phyloP scores from a whole-genome alignment of 2,797 vertebrate species.

The Eospalax fontanierii region DNA sequence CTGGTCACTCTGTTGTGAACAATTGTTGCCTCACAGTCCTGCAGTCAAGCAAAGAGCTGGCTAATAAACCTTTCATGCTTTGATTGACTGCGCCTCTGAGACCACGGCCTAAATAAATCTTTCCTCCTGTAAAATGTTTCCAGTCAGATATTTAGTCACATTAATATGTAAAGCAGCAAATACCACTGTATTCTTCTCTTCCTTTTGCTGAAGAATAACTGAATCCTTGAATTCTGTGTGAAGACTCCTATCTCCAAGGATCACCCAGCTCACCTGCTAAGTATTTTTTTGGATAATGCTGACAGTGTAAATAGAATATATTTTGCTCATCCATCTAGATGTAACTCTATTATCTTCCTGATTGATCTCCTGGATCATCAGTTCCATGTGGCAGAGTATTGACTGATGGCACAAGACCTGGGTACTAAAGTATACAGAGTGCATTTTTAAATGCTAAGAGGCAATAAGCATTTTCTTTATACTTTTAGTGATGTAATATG shows the following conservation, averaged over 20 bases:
- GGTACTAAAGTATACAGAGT: neutral
- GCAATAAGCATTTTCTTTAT: neutral
- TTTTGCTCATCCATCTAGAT: neutral
- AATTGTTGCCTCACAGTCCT: neutral
- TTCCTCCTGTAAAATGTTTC: neutral
- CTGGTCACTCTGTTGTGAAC: neutral
- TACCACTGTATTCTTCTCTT: neutral
- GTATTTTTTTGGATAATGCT: neutral
- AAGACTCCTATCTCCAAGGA: neutral
- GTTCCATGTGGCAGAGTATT: neutral
- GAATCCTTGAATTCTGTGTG: neutral
- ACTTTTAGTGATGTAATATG: neutral
- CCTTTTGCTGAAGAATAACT: neutral
- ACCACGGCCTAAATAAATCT: neutral
- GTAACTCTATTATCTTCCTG: neutral
- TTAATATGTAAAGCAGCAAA: neutral
- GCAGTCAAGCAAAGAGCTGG: neutral
- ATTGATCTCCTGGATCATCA: neutral
- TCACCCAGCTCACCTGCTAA: neutral
- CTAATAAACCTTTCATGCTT: neutral
- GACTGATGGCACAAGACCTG: neutral
- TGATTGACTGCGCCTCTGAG: neutral
- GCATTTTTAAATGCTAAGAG: constrained; percentile 13
- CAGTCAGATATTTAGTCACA: neutral
- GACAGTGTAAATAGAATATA: neutral